Conservation (phyloP, 1,140 invertebrate species). For the Caenorhabditis brenneri region DNA sequence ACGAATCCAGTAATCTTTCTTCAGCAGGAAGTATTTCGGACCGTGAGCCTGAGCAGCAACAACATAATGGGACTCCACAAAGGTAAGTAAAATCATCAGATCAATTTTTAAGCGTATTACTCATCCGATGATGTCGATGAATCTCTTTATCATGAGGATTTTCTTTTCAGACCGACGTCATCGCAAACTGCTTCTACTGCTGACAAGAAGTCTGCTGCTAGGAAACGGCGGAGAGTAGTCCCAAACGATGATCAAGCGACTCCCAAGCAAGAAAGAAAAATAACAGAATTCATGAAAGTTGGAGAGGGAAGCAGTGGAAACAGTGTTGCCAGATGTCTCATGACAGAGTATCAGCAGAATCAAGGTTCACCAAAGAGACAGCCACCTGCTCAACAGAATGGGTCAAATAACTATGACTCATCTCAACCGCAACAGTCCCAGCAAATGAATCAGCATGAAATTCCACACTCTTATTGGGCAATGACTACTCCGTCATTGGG, state of each 20-base stretch:
- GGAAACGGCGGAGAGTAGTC: conserved; percentile 8
- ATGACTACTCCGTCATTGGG: not conserved
- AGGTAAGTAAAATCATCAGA: conserved; percentile 42
- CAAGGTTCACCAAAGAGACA: conserved; percentile 1
- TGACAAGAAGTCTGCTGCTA: conserved; percentile 48
- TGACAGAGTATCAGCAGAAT: conserved; percentile 24
- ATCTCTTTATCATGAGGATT: not conserved
- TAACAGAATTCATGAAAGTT: conserved; percentile 49
- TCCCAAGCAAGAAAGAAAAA: conserved; percentile 49
- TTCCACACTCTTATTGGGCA: conserved; percentile 12
- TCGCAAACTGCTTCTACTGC: not conserved
- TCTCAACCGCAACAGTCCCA: not conserved
- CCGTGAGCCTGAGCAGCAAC: conserved; percentile 50
- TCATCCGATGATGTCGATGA: too few relatives aligned
- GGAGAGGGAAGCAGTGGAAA: not conserved
- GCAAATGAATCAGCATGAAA: not conserved
- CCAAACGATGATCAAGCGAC: conserved; percentile 40
- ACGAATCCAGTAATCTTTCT: conserved; percentile 50
- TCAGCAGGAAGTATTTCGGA: conserved; percentile 49
- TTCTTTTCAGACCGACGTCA: not conserved
- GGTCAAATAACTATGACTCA: not conserved
- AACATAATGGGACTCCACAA: conserved; percentile 40
- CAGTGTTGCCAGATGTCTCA: not conserved
- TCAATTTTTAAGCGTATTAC: too few relatives aligned
- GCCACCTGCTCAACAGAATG: not conserved